Base-by-base conservation (phyloP, 1,140 invertebrate genomes). In the Probaryconus sp. region DNA sequence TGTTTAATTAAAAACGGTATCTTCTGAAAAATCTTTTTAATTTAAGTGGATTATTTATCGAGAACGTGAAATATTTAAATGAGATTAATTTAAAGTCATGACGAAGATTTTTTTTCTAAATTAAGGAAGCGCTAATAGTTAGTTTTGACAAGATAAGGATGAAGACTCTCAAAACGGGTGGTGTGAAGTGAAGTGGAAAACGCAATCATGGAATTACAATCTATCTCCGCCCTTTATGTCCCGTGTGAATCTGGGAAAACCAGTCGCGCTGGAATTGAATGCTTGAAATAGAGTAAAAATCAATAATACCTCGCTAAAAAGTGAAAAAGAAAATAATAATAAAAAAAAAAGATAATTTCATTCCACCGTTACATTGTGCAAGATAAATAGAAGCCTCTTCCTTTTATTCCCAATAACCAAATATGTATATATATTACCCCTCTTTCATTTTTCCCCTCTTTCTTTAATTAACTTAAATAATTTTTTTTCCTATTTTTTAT, bases 251-350 rank as follows among this genome's bases (percentile, higher is more conserved):
- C 64, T 68, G 71, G 43, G 64, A 64, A 75, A 75, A 68, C 71
- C 63, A 75, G 64, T 75, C 71, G 71, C 63, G 63, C 71, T 72
- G 63, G 63, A 68, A 75, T 75, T 75, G 71, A 75, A 68, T 68
- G 71, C 71, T 68, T 69, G 56, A 75, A 75, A 75, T 75, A 68
- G 64, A 68, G 64, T 68, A 64, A 68, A 68, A 74, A 68, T 68
- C 71, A 74, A 74, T 74, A 74, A 74, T 68, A 63, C 20, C 40
- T 50, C 31, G 28, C 21, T 38, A 14, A 61, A 67, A 67, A 64
- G 55, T 51, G 53, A 51, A 47, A 48, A 61, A 60, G 58, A 45
- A 13, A 53, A 21, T 26, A 63, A 56, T 56, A 55, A 64, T 64
- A n/a, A n/a, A n/a, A 60, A 68, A 45, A 13, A 53, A 21, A 28